phyloP scores from a whole-genome alignment of 1,140 invertebrate genomes.

The Araneus ventricosus region DNA sequence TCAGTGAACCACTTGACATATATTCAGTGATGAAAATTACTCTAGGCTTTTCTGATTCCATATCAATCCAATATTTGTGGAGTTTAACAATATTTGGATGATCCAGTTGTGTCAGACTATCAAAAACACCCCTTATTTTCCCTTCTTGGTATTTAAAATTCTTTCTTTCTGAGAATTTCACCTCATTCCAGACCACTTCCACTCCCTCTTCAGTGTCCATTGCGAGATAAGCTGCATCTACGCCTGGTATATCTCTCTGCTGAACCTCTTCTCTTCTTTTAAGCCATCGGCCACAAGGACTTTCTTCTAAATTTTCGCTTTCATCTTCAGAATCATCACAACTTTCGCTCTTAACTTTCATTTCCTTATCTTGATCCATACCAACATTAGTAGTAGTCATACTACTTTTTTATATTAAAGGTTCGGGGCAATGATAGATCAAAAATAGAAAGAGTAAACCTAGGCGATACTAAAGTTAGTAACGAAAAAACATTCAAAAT shows the following conservation, averaged over 20 bases:
- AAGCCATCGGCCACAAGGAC: constrained; percentile 98
- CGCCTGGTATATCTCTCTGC: constrained; percentile 98
- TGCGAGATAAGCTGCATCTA: constrained; percentile 98
- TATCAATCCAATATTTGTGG: constrained; percentile 99
- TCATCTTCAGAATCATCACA: constrained; percentile 95
- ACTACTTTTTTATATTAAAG: not conserved
- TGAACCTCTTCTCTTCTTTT: constrained; percentile 98
- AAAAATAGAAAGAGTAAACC: not conserved
- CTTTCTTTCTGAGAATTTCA: constrained; percentile 95
- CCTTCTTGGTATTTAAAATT: constrained; percentile 98
- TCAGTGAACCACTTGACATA: constrained; percentile 99
- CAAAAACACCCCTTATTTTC: constrained; percentile 97
- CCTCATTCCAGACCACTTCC: constrained; percentile 99
- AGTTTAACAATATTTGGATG: constrained; percentile 99
- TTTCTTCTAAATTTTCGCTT: constrained; percentile 95
- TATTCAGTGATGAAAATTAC: constrained; percentile 99
- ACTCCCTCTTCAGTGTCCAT: constrained; percentile 99
- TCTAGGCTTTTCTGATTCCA: constrained; percentile 95
- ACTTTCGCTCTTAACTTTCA: constrained; percentile 65
- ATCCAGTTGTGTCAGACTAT: constrained; percentile 96
- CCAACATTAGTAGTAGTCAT: constrained; percentile 41
- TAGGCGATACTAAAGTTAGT: not conserved
- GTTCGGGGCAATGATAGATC: not conserved
- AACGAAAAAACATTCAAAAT: not conserved
- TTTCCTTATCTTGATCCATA: constrained; percentile 57